Evolutionary conservation across 2,797 vertebrate species (phyloP).

Genomic region (Megalops cyprinoides): DNA sequence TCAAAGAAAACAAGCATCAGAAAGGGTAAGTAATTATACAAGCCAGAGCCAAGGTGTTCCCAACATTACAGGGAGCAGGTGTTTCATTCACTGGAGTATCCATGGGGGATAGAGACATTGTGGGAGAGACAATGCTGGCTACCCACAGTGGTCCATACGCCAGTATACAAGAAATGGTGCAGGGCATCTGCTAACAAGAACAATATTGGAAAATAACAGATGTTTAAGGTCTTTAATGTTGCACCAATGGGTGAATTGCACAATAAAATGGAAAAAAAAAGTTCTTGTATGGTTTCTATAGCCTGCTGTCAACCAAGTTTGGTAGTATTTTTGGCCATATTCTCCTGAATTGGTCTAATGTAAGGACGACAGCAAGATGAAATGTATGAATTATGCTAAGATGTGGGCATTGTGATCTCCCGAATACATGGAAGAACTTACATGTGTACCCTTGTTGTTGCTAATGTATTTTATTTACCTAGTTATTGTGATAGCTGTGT

Average conservation of each 20-base stretch:
- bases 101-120: conserved; percentile 6
- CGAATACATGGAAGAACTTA: too few species aligned
- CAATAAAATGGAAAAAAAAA: too few species aligned
- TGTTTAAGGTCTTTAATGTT: not conserved
- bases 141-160: not conserved
- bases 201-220: conserved; percentile 7
- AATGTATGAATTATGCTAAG: too few species aligned
- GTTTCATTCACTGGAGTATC: conserved; percentile 11
- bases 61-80: conserved; percentile 3
- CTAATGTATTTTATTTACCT: too few species aligned
- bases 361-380: too few species aligned
- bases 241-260: not conserved
- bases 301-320: not conserved
- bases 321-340: not conserved
- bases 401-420: too few species aligned
- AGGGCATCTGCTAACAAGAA: conserved; percentile 13
- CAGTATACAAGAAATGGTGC: not conserved
- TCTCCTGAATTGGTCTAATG: too few species aligned
- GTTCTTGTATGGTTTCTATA: not conserved
- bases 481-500: too few species aligned
- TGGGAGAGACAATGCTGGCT: conserved; percentile 16
- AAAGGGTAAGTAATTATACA: not conserved
- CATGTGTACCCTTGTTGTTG: too few species aligned
- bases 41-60: not conserved
- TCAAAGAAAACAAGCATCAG: too few species aligned